Evolutionary conservation across 2,113 vertebrate genomes (phyloP).

Genomic region (Halichoeres trimaculatus): DNA sequence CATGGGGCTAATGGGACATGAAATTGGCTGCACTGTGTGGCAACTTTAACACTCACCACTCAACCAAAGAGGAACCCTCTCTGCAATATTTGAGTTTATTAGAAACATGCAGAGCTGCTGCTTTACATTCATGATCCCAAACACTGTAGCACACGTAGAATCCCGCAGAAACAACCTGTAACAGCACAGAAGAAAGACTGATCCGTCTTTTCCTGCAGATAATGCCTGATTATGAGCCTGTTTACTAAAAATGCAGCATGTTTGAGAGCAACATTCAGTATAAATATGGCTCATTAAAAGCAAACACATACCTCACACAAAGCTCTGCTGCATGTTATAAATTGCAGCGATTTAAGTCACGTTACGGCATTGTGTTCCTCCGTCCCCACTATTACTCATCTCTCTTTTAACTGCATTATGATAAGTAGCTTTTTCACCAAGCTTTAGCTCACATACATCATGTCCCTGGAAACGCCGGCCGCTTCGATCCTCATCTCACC

Average conservation of each 20-base stretch:
- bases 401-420: slow-evolving; percentile 16
- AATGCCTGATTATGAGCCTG: neutral
- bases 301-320: slow-evolving; percentile 1
- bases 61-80: slow-evolving; percentile 54
- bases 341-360: slow-evolving; percentile 3
- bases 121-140: slow-evolving; percentile 40
- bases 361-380: slow-evolving; percentile 10
- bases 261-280: slow-evolving; percentile 12
- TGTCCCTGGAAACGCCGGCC: slow-evolving; percentile 15
- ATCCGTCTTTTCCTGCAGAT: neutral
- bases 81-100: slow-evolving; percentile 56
- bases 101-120: slow-evolving; percentile 41
- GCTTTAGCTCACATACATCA: slow-evolving; percentile 31
- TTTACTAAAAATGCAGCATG: slow-evolving; percentile 4
- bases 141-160: no score
- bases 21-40: slow-evolving; percentile 68
- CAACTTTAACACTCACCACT: slow-evolving; percentile 60
- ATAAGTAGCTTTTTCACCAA: neutral
- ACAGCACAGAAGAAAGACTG: neutral
- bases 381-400: neutral
- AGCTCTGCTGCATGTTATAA: neutral
- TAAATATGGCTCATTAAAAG: slow-evolving; percentile 9
- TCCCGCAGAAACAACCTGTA: neutral
- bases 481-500: slow-evolving; percentile 36
- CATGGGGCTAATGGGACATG: slow-evolving; percentile 91